phyloP scores from a whole-genome alignment of 2,888 invertebrate genomes.

The Volucella inanis region DNA sequence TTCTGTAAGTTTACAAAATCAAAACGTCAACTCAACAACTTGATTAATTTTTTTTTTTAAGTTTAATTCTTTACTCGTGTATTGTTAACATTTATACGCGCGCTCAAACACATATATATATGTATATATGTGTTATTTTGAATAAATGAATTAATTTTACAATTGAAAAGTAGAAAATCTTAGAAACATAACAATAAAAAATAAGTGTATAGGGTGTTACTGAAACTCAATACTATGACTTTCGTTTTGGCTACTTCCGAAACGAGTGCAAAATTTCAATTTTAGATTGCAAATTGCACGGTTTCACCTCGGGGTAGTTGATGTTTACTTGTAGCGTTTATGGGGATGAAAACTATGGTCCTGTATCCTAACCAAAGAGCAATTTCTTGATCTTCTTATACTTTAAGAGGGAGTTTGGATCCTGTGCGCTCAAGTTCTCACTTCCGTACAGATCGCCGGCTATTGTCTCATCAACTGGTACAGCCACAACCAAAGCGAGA shows the following conservation, averaged over 20 bases:
- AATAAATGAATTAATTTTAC: constrained; percentile 27
- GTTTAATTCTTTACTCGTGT: neutral
- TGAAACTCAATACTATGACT: constrained; percentile 27
- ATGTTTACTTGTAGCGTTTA: constrained; percentile 20
- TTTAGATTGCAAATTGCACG: neutral
- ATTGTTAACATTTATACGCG: neutral
- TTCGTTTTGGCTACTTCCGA: neutral
- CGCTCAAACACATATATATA: too few species aligned
- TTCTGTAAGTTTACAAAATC: neutral
- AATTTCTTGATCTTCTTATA: constrained; percentile 68
- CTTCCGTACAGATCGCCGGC: constrained; percentile 62
- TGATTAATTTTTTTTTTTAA: constrained; percentile 3
- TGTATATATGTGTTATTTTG: too few species aligned
- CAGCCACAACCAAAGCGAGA: constrained; percentile 56
- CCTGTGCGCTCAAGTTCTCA: constrained; percentile 51
- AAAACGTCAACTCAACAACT: neutral
- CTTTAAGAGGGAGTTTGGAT: constrained; percentile 62
- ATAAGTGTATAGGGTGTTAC: constrained; percentile 2
- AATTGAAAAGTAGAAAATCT: constrained; percentile 14
- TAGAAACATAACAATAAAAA: constrained; percentile 17
- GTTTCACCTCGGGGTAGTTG: neutral
- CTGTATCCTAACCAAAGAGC: constrained; percentile 54
- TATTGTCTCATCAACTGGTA: constrained; percentile 56
- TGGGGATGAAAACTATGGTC: neutral
- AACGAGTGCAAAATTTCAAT: neutral